Evolutionary conservation across 1,140 invertebrate species (phyloP), one percentile per base, ranked within the genome.

Genomic region (Coelopa frigida): DNA sequence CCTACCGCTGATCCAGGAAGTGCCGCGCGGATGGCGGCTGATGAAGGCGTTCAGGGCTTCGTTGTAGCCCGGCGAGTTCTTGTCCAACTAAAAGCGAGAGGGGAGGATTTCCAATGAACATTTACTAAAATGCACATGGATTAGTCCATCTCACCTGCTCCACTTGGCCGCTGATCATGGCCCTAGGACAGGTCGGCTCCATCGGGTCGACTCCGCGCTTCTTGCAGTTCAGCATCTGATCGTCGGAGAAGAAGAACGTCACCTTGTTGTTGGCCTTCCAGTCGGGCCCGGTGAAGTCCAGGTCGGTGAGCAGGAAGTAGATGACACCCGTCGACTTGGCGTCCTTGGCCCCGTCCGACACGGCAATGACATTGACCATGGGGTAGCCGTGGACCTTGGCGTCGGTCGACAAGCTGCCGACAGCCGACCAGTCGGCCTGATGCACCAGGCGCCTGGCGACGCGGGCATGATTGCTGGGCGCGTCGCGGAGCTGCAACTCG

Each of bases 111-210:
- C n/a, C n/a, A 33, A 43, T 24, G 31, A 18, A 7, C 18, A 6
- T 36, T 36, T 17, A 8, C 27, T 8, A n/a, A 29, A 7, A 29
- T n/a, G 7, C 27, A 7, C n/a, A 29, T 29, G 7, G 27, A 7
- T 8, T 8, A 29, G 20, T 39, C 5, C 5, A 32, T 45, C 49
- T 60, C 63, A 87, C 84, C 73, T 75, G 74, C 42, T 76, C 70
- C 44, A 87, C 78, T 59, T 75, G 76, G 31, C 86, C 86, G 15
- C 78, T 77, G 1, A 90, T 70, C 53, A 86, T 81, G 0, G 84
- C 72, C 44, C 83, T 76, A 2, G 83, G 80, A 74, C 87, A 90
- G 11, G 83, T 73, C 2, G 87, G 86, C 70, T 88, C 85, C 73
- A 89, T 84, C 1, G 85, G 81, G 64, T 89, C 86, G 48, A 75